Percentiles rank a stretch among this genome's conserved stretches.
Conservation (phyloP, 2,113 vertebrate species). For the Crotalus tigris region DNA sequence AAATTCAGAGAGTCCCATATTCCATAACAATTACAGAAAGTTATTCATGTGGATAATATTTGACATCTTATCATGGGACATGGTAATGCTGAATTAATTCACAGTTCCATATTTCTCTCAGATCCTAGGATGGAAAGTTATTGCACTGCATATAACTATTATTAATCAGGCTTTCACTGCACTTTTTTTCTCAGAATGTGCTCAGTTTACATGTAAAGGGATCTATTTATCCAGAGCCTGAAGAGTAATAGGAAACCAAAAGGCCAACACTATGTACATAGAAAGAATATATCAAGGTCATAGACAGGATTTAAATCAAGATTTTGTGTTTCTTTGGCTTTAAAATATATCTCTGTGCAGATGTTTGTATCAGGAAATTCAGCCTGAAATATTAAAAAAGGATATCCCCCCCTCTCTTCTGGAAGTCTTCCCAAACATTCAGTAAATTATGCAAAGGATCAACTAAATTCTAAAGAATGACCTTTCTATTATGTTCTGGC, state of each 20-base stretch:
- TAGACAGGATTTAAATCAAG: not conserved
- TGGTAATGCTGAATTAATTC: slow-evolving; percentile 63
- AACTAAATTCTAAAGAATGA: not conserved
- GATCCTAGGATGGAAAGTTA: slow-evolving; percentile 42
- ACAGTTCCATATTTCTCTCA: slow-evolving; percentile 52
- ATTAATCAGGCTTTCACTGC: slow-evolving; percentile 50
- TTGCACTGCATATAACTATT: slow-evolving; percentile 62
- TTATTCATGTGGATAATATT: slow-evolving; percentile 58
- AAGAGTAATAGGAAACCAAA: slow-evolving; percentile 10
- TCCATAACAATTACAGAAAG: slow-evolving; percentile 61
- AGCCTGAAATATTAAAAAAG: not conserved
- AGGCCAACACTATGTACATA: slow-evolving; percentile 11
- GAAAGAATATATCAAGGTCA: not conserved
- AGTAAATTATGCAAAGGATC: not conserved
- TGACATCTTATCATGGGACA: slow-evolving; percentile 53
- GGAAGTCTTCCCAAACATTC: not conserved
- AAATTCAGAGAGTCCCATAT: slow-evolving; percentile 53
- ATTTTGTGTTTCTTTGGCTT: not conserved
- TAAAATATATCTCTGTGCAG: not conserved
- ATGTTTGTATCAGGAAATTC: not conserved
- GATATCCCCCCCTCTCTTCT: not conserved
- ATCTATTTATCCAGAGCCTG: slow-evolving; percentile 34
- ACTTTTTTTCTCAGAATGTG: slow-evolving; percentile 36
- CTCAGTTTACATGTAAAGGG: slow-evolving; percentile 50
- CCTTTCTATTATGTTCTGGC: not conserved